Evolutionary conservation across 2,113 vertebrate genomes (phyloP), one percentile per base, ranked within the genome.

Genomic region (Myotis yumanensis): DNA sequence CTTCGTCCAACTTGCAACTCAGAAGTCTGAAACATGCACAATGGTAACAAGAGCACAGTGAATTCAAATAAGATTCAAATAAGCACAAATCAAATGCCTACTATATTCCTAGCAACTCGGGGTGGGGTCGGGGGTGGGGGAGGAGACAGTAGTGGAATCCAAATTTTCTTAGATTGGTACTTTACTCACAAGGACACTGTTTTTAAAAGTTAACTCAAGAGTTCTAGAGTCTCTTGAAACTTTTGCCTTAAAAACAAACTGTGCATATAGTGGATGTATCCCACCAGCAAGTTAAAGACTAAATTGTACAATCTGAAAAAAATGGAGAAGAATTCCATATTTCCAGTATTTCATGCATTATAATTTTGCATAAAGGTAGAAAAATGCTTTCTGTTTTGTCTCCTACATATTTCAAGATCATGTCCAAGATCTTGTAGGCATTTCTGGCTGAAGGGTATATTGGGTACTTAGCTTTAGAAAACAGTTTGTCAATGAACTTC

Each of bases 401-500:
- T 89, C 35, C 68, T 89, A 0, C 82, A 25, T 66, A 46, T 30
- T 93, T 71, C 54, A 30, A 81, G 35, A 82, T 89, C 11, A 86
- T 51, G 68, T 59, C 35, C 51, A 84, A 23, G 73, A 64, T 37
- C 68, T 71, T 76, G 16, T 0, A 69, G 43, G 28, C 2, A 64
- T 48, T 91, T 68, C 82, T 64, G 35, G 35, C 18, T 37, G 10
- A 77, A 77, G 9, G 20, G 30, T 40, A 71, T 32, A 32, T 2
- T 92, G 66, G 15, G 17, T 32, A 46, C 40, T 96, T 62, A 66
- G 71, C 62, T 93, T 77, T 90, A 96, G 87, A 46, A 93, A 77
- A 57, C 20, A 79, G 59, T 37, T 43, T 66, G 48, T 90, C 52
- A 76, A 46, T 52, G 43, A 76, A 59, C 40, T 85, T 93, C 28